These are phyloP conservation scores for Asarcornis scutulata DNA, from an alignment of 2,113 vertebrate species.

Conservation along the genomic window DNA sequence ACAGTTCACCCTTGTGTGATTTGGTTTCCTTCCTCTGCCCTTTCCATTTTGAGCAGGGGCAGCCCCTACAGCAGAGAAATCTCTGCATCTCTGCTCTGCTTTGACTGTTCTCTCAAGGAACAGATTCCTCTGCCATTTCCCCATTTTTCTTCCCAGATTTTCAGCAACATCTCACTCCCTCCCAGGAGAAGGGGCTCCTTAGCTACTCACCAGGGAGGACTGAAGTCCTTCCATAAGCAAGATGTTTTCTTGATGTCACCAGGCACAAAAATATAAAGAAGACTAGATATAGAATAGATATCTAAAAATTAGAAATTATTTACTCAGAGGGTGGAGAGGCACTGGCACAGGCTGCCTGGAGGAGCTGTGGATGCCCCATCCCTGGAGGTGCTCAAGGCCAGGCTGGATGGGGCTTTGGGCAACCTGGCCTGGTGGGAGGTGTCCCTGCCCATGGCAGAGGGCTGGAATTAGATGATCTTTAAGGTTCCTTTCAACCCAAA, in stretches of 20 bases:
- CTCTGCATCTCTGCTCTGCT: background rate
- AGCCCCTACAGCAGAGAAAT: background rate
- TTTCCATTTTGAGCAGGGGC: background rate
- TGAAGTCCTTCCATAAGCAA: background rate
- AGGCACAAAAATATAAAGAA: no score
- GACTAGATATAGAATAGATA: no score
- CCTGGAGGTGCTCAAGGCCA: no score
- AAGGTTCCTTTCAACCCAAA: no score
- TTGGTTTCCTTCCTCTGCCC: background rate
- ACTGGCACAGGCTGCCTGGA: no score
- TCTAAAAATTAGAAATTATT: no score
- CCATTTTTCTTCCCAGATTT: background rate
- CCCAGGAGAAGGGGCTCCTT: background rate
- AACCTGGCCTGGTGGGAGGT: no score
- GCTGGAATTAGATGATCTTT: no score
- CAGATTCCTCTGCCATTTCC: background rate
- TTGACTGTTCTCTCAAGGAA: background rate
- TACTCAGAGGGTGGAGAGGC: no score
- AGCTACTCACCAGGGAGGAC: background rate
- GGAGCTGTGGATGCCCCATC: no score
- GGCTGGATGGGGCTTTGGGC: no score
- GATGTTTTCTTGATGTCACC: background rate
- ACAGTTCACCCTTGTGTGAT: background rate
- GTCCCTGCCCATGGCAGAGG: no score
- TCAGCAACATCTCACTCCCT: background rate